A percentile compares a stretch with the other conserved stretches of the same genome.
These are phyloP conservation scores for Yponomeuta plumbellus DNA, from an alignment of 2,888 invertebrate genomes.

Conservation along the genomic window DNA sequence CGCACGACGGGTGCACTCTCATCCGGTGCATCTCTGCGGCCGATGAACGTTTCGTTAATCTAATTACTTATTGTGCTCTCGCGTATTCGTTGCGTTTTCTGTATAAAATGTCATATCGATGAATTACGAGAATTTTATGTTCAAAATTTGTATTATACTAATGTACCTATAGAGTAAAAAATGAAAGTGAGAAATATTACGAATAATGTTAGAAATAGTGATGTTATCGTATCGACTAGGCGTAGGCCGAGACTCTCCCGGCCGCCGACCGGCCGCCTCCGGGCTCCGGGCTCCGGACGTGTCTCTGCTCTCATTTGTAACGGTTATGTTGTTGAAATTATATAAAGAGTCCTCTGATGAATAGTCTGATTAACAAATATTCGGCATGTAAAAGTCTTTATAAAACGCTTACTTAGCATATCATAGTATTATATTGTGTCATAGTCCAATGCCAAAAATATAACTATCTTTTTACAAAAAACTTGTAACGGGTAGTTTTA, in stretches of 20 bases:
- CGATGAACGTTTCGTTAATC: conserved; percentile 56
- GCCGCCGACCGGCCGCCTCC: too few relatives aligned
- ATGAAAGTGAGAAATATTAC: conserved; percentile 75
- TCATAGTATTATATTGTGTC: conserved; percentile 78
- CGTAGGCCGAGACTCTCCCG: conserved; percentile 46
- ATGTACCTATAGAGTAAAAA: conserved; percentile 73
- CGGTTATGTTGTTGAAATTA: conserved; percentile 75
- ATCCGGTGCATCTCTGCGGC: conserved; percentile 65
- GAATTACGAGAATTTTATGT: conserved; percentile 55
- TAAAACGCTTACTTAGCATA: conserved; percentile 78
- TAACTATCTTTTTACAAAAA: conserved; percentile 77
- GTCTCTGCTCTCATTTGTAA: conserved; percentile 68
- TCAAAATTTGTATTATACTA: conserved; percentile 73
- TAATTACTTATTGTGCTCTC: conserved; percentile 57
- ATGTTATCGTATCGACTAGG: conserved; percentile 68
- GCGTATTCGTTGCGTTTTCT: conserved; percentile 72
- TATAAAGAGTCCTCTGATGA: conserved; percentile 75
- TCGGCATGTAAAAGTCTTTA: conserved; percentile 77
- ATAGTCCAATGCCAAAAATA: conserved; percentile 78
- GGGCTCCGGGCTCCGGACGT: conserved; percentile 59
- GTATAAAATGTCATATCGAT: conserved; percentile 75
- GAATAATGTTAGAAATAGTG: conserved; percentile 71
- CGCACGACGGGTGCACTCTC: conserved; percentile 53
- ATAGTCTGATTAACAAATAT: conserved; percentile 76
- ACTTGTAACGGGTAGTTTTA: conserved; percentile 70